Conservation (phyloP, 92 coral and sea anemone species). For the Epizoanthus illoricatus region DNA sequence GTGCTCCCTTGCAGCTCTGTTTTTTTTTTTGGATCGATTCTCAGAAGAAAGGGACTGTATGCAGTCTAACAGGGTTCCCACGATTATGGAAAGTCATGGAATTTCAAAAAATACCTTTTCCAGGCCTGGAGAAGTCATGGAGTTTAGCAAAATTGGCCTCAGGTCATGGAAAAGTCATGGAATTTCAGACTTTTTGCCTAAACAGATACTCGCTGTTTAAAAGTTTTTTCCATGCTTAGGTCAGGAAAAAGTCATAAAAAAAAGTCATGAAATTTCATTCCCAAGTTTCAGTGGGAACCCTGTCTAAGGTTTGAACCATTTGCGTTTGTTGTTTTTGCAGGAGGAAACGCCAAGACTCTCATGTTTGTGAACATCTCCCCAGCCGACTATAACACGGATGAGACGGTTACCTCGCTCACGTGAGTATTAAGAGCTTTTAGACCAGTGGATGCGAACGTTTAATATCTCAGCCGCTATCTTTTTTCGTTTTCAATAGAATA, state of each 20-base stretch:
- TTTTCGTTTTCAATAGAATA: background rate
- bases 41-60: background rate
- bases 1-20: background rate
- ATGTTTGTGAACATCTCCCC: constrained; percentile 99
- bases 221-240: too few species aligned
- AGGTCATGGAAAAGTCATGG: too few species aligned
- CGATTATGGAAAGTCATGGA: too few species aligned
- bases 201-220: too few species aligned
- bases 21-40: background rate
- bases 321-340: constrained; percentile 33
- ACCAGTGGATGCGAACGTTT: background rate
- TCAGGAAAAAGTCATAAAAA: too few species aligned
- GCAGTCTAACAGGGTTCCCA: too few species aligned
- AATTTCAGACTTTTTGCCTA: too few species aligned
- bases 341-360: constrained; percentile 99
- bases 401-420: constrained; percentile 97
- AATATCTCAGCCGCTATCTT: background rate
- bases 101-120: too few species aligned
- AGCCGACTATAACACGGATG: constrained; percentile 98
- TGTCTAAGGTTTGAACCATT: background rate
- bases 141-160: too few species aligned
- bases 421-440: constrained; percentile 40
- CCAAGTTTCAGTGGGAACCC: too few species aligned
- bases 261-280: too few species aligned
- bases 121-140: too few species aligned